Evolutionary conservation across 2,113 vertebrate genomes (phyloP).

Genomic region (Channa maculata): DNA sequence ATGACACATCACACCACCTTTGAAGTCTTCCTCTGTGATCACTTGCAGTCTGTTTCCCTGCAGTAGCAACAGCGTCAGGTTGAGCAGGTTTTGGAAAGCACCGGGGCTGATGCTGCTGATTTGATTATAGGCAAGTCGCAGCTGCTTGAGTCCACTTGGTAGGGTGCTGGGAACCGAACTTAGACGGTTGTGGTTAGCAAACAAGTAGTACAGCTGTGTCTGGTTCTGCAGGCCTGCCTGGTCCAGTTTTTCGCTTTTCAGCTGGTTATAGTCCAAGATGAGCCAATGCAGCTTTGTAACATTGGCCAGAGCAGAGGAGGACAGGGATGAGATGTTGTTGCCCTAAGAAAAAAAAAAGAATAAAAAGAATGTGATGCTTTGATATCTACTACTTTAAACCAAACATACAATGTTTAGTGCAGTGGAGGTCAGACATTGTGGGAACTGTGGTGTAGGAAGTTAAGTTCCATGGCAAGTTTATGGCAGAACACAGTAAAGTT

Average conservation of each 20-base stretch:
- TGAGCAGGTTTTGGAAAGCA: constrained; percentile 70
- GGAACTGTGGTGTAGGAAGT: neutral
- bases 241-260: constrained; percentile 69
- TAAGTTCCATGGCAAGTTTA: constrained; percentile 13
- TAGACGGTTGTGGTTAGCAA: constrained; percentile 82
- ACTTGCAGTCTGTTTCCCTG: constrained; percentile 81
- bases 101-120: constrained; percentile 74
- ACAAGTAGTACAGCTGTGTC: constrained; percentile 75
- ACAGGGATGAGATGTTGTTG: constrained; percentile 78
- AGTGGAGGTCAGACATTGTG: neutral
- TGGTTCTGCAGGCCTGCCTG: constrained; percentile 67
- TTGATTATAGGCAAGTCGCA: constrained; percentile 81
- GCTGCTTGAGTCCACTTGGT: constrained; percentile 78
- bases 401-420: neutral
- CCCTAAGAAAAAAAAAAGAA: constrained; percentile 54
- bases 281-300: constrained; percentile 79
- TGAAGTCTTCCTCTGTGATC: constrained; percentile 71
- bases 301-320: constrained; percentile 67
- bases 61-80: constrained; percentile 81
- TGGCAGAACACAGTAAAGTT: constrained; percentile 10
- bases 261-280: constrained; percentile 82
- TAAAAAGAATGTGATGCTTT: too few relatives aligned
- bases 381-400: neutral
- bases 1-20: constrained; percentile 61
- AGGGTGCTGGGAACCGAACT: constrained; percentile 72